Base-by-base conservation (phyloP, 2,797 vertebrate species). In the Orestias chungarensis region DNA sequence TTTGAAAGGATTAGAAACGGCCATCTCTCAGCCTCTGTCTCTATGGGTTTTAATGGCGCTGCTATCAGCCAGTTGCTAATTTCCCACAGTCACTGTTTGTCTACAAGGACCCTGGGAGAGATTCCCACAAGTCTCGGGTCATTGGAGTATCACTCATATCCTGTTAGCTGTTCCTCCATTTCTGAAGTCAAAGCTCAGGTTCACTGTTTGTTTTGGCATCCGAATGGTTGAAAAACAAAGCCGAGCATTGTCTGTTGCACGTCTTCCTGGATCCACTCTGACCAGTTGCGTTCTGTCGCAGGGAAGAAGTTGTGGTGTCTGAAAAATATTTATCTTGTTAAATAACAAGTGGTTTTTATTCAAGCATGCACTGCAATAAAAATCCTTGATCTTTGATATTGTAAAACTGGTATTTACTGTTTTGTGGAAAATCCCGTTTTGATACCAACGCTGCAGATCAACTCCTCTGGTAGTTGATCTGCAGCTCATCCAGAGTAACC, bases 161-260 rank as follows among this genome's bases (percentile, higher is more conserved):
- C 70, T 81, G 64, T 78, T 67, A 42, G 77, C 47, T 66, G 52
- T 73, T 81, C 38, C 68, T 80, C 67, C 50, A 29, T 38, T 61
- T 73, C 61, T 80, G 64, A 44, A 70, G 80, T 76, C 73, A 78
- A 76, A 74, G 40, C 69, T 76, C 66, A 75, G 62, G 62, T 82
- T 70, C 33, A 67, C 65, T 76, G 62, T 88, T 71, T 75, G 43
- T 75, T 70, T 69, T 85, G 72, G 68, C 81, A 14, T 74, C 65
- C 25, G 0, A 31, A 76, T 31, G 27, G 61, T 43, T 42, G 25
- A 40, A 65, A 73, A 74, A 82, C 69, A 73, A 75, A 82, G 72
- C 72, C 64, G 40, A 27, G 50, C 79, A 70, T 77, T 86, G 75
- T 83, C 54, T 78, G 33, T 50, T 38, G 38, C 20, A 25, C 38